Evolutionary conservation across 2,797 vertebrate genomes (phyloP).

Genomic region (Parotocinclus haroldoi): DNA sequence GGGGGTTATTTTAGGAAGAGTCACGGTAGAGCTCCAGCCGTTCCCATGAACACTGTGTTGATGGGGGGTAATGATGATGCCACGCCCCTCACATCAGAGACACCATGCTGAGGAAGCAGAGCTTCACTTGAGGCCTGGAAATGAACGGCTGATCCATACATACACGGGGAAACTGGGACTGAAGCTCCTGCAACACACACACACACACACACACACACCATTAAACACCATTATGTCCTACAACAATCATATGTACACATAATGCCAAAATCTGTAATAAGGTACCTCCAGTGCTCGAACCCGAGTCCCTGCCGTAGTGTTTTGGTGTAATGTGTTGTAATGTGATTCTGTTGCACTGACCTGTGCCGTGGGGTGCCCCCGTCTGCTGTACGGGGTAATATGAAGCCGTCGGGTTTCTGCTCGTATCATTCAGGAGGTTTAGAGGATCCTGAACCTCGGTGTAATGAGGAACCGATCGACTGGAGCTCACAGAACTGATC

Average conservation of each 20-base stretch:
- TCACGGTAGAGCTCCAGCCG: constrained; percentile 81
- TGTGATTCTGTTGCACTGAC: constrained; percentile 50
- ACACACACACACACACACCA: not conserved
- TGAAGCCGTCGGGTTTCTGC: constrained; percentile 71
- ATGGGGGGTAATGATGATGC: constrained; percentile 91
- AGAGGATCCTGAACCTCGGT: constrained; percentile 90
- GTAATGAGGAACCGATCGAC: constrained; percentile 76
- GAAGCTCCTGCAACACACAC: constrained; percentile 60
- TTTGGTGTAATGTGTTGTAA: no score
- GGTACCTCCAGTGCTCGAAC: no score
- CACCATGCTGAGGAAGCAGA: constrained; percentile 71
- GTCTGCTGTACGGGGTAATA: constrained; percentile 79
- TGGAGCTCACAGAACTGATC: constrained; percentile 88
- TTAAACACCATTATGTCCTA: not conserved
- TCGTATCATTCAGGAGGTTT: constrained; percentile 86
- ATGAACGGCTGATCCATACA: constrained; percentile 80
- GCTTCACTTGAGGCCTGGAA: constrained; percentile 79
- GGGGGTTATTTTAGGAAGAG: not conserved
- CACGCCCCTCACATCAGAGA: constrained; percentile 75
- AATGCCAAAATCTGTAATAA: no score
- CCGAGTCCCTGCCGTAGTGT: no score
- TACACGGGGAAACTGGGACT: constrained; percentile 80
- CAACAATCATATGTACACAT: no score
- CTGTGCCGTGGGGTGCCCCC: constrained; percentile 66
- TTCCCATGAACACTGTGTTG: constrained; percentile 96